These are phyloP conservation scores for Blastomussa wellsi DNA, from an alignment of 92 coral and sea anemone species.

Conservation along the genomic window DNA sequence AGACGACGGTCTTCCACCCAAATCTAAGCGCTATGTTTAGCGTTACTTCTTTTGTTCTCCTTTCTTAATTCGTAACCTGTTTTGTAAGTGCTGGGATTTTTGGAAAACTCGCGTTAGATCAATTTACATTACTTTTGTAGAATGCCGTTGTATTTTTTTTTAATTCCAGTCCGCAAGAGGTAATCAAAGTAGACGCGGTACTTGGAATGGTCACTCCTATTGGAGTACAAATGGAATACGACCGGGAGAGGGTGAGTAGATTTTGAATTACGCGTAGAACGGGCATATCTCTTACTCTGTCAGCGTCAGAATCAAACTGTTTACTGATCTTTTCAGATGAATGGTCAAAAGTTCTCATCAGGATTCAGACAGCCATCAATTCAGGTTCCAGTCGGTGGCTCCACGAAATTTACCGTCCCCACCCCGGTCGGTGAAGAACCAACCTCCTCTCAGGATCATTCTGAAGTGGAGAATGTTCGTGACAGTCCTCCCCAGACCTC, in stretches of 20 bases:
- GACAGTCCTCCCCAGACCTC: background rate
- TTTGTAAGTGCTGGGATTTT: background rate
- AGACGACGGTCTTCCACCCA: too few relatives aligned
- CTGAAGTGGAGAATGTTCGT: background rate
- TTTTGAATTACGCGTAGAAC: background rate
- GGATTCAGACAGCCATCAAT: slow-evolving; percentile 16
- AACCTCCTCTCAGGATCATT: background rate
- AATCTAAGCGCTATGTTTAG: background rate
- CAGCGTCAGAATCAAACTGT: background rate
- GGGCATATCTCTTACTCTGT: background rate
- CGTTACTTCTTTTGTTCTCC: too few relatives aligned
- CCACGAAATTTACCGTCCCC: slow-evolving; percentile 2
- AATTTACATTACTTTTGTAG: too few relatives aligned
- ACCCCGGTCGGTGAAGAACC: slow-evolving; percentile 15
- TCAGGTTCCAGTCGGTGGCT: background rate
- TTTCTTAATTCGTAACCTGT: background rate
- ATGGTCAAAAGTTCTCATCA: slow-evolving; percentile 11
- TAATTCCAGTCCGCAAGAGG: slow-evolving; percentile 58
- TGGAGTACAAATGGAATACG: slow-evolving; percentile 87
- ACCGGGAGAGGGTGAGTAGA: slow-evolving; percentile 78
- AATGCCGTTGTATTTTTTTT: background rate
- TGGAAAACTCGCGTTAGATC: too few relatives aligned
- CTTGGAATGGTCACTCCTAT: slow-evolving; percentile 90
- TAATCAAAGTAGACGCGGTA: slow-evolving; percentile 76
- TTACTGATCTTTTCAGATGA: slow-evolving; percentile 1